These are phyloP conservation scores for Orius insidiosus DNA, from an alignment of 1,140 invertebrate species.

Conservation along the genomic window DNA sequence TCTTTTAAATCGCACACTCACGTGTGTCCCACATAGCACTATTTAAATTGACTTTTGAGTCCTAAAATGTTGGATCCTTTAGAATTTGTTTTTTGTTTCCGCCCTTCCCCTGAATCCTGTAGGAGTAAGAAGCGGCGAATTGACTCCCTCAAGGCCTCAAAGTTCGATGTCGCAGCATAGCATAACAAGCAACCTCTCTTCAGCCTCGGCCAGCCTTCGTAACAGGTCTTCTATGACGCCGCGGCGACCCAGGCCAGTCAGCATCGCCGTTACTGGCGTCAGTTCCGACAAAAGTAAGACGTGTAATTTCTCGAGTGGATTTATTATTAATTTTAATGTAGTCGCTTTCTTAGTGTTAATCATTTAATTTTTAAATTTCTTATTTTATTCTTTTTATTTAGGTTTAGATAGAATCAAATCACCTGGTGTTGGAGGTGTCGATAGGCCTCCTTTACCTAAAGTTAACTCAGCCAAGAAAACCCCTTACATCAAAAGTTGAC, in stretches of 20 bases:
- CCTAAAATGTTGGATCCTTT: too few species aligned
- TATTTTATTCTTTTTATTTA: background rate
- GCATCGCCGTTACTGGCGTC: constrained; percentile 69
- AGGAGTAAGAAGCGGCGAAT: constrained; percentile 49
- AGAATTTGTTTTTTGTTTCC: too few species aligned
- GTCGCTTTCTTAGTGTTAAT: background rate
- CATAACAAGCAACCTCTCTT: constrained; percentile 35
- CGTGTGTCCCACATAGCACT: too few species aligned
- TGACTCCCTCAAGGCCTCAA: constrained; percentile 52
- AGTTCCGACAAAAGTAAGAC: constrained; percentile 27
- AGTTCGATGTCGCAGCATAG: constrained; percentile 60
- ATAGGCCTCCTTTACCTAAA: constrained; percentile 32
- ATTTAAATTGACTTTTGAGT: too few species aligned
- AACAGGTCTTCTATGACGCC: constrained; percentile 32
- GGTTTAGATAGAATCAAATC: constrained; percentile 12
- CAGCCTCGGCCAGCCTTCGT: constrained; percentile 25
- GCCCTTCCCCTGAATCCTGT: constrained; percentile 15
- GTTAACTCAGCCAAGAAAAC: constrained; percentile 31
- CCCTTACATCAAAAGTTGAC: constrained; percentile 25
- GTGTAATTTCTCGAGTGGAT: too few species aligned
- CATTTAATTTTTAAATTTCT: background rate
- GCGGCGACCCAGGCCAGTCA: constrained; percentile 55
- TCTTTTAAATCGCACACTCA: too few species aligned
- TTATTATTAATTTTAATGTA: background rate
- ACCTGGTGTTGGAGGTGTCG: constrained; percentile 10